phyloP scores from a whole-genome alignment of 2,113 vertebrate genomes.

The Syngnathus scovelli region DNA sequence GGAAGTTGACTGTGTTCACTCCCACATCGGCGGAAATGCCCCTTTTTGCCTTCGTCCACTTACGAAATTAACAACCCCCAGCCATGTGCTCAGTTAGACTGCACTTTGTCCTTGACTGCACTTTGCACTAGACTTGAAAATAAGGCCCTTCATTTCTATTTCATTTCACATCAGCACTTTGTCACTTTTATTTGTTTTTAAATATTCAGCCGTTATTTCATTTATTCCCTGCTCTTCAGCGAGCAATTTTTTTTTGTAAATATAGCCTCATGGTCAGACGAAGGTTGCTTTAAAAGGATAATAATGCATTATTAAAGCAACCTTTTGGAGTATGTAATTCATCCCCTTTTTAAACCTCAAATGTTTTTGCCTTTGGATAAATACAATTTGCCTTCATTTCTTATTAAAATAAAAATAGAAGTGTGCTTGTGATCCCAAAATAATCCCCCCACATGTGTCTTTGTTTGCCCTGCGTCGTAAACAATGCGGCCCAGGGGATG shows the following conservation, averaged over 20 bases:
- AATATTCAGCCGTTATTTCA: background rate
- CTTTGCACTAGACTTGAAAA: no score
- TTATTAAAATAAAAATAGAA: constrained; percentile 5
- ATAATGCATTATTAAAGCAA: constrained; percentile 10
- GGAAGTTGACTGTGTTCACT: no score
- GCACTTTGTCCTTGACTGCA: no score
- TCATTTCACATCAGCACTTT: background rate
- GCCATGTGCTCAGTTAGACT: no score
- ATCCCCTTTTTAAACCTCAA: constrained; percentile 4
- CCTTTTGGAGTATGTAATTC: constrained; percentile 2
- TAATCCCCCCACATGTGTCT: background rate
- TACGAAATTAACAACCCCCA: background rate
- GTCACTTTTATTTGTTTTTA: background rate
- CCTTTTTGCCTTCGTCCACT: no score
- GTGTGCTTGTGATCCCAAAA: background rate
- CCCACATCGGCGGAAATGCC: no score
- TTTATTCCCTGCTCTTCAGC: background rate
- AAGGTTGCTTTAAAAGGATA: background rate
- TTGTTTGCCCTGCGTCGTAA: constrained; percentile 3
- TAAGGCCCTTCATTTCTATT: background rate
- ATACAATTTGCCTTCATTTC: constrained; percentile 2
- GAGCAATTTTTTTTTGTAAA: background rate
- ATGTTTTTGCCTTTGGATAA: constrained; percentile 6
- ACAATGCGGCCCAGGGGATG: constrained; percentile 2
- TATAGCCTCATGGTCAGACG: background rate